Base-by-base conservation (phyloP, 2,797 vertebrate genomes). In the Dipus sagitta region DNA sequence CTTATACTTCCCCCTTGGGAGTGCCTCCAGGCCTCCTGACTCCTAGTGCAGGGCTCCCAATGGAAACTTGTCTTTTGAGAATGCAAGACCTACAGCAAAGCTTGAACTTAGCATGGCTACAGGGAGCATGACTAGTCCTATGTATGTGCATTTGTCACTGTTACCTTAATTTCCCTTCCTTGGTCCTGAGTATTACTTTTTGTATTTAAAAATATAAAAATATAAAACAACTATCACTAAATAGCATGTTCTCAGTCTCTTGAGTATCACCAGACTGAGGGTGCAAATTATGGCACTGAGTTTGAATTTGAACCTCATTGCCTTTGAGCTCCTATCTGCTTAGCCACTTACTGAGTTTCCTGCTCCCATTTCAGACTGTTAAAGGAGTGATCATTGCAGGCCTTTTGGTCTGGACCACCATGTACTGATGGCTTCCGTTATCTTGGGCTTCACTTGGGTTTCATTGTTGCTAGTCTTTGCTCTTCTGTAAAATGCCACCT, bases 61-160 rank as follows among this genome's bases (percentile, higher is more conserved):
- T 71, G 28, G 54, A 38, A 4, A 6, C 34, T 42, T 14, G 0
- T 42, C 54, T 72, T 62, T 26, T 47, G 34, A 26, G 64, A 58
- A 11, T 17, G 5, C 30, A 6, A 17, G 24, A 6, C 8, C 15
- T 42, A 17, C 23, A 0, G 0, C 3, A 68, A 58, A 88, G 3
- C 28, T 62, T 74, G 24, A 76, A 58, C 9, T 54, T 11, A 42
- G 18, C 30, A 12, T 0, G 0, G 32, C 24, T 86, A 0, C 7
- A 30, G 54, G 62, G 54, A 3, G n/a, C 34, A 13, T 52, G 72
- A 18, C 30, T 62, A 30, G 21, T 52, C n/a, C 34, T 42, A 11
- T 28, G 24, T 24, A 13, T 54, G 26, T 28, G 12, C 8, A 34
- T 71, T 58, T 80, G 34, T 14, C 34, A 64, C n/a, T 42, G 6